Evolutionary conservation across 2,113 vertebrate species (phyloP), one percentile per base, ranked within the genome.

Genomic region (Hipposideros armiger): DNA sequence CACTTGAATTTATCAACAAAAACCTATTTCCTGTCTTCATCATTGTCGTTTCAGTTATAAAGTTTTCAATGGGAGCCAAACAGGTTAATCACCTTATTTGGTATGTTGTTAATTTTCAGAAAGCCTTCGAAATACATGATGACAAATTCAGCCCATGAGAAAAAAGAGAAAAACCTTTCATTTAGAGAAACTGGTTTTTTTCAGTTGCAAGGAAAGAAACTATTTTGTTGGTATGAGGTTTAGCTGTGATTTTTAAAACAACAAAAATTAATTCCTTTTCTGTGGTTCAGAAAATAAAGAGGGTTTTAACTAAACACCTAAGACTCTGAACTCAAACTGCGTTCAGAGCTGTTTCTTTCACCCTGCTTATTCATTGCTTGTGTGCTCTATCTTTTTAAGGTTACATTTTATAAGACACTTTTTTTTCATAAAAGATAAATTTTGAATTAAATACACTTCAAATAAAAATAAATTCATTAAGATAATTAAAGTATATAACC

Each of bases 391-490:
- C 58, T 67, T 47, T 26, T 82, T 92, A 72, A 84, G 54, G 24
- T 83, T 84, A 80, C 5, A 94, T 80, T 94, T 85, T 80, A 52
- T 60, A 87, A 90, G 22, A 52, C 6, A 81, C 56, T 91, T 83
- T 86, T 89, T 89, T 93, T 89, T 78, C 20, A 78, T 28, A 40
- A 72, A 76, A 82, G 42, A 60, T 73, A 92, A n/a, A 74, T 87
- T 83, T 64, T 58, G 30, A 78, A 66, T 88, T 80, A 87, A 92
- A 69, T 87, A 64, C 11, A 84, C 54, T 78, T 86, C 17, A 80
- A 94, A 70, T 82, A 60, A 64, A 62, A 36, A 69, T 85, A 64
- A 94, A 83, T 73, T 74, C 10, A 95, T 92, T 90, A 92, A 84
- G 76, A 78, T 54, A 93, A 77, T 78, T 94, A 56, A 40, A 92